Evolutionary conservation across 2,113 vertebrate genomes (phyloP).

Genomic region (Asarcornis scutulata): DNA sequence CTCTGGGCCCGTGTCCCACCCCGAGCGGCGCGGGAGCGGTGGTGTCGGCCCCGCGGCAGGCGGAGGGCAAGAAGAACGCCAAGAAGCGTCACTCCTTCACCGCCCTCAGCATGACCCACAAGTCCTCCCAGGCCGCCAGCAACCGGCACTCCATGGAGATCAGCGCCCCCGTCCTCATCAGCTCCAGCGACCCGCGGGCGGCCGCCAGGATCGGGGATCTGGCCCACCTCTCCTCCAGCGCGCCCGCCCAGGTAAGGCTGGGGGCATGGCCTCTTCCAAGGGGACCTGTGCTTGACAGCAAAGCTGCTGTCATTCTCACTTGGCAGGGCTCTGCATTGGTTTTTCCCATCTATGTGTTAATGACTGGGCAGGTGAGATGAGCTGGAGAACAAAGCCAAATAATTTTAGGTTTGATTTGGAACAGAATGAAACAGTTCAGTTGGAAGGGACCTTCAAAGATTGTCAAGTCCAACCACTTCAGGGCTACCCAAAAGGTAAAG

Average conservation of each 20-base stretch:
- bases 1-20: slow-evolving; percentile 63
- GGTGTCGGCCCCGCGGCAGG: slow-evolving; percentile 82
- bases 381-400: not conserved
- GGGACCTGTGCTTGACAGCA: rapidly evolving
- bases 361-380: rapidly evolving
- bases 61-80: slow-evolving; percentile 94
- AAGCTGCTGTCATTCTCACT: rapidly evolving
- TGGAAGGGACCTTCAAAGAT: too few species aligned
- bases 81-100: slow-evolving; percentile 99
- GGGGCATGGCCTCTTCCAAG: rapidly evolving
- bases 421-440: not conserved
- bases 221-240: slow-evolving; percentile 82
- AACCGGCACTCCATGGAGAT: slow-evolving; percentile 99
- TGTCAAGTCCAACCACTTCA: too few species aligned
- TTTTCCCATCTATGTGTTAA: not conserved
- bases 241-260: slow-evolving; percentile 81
- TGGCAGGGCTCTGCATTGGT: not conserved
- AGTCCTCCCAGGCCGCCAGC: slow-evolving; percentile 87
- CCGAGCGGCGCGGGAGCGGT: slow-evolving; percentile 73
- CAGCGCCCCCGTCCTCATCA: slow-evolving; percentile 95
- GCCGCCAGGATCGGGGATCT: slow-evolving; percentile 91
- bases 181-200: slow-evolving; percentile 93
- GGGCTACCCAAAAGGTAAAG: not conserved
- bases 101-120: slow-evolving; percentile 92
- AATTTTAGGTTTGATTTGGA: not conserved